Evolutionary conservation across 2,888 invertebrate species (phyloP).

Genomic region (Coleophora flavipennella): DNA sequence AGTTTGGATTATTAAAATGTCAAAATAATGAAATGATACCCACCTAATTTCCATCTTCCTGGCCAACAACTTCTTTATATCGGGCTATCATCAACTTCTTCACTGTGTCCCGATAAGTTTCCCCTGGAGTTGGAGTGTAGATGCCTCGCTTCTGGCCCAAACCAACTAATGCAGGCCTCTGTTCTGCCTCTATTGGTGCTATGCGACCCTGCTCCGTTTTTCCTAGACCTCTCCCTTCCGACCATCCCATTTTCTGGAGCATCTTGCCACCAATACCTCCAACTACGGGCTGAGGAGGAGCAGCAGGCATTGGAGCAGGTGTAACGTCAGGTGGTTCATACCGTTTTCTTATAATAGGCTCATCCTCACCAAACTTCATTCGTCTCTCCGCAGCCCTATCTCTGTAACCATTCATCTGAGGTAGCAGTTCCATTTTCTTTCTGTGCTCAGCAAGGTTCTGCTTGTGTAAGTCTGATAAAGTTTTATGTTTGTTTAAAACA

Average conservation of each 20-base stretch:
- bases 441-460: conserved; percentile 79
- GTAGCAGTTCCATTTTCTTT: conserved; percentile 49
- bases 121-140: conserved; percentile 84
- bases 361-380: conserved; percentile 92
- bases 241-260: conserved; percentile 99
- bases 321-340: conserved; percentile 41
- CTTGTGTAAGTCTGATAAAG: conserved; percentile 95
- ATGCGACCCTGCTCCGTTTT: conserved; percentile 93
- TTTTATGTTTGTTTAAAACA: conserved; percentile 90
- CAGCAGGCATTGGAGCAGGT: conserved; percentile 67
- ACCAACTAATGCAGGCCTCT: conserved; percentile 83
- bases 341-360: conserved; percentile 64
- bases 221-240: conserved; percentile 96
- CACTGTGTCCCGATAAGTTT: conserved; percentile 91
- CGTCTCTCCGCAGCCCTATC: conserved; percentile 97
- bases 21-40: conserved; percentile 24
- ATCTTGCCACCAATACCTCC: conserved; percentile 96
- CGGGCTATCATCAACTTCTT: conserved; percentile 92
- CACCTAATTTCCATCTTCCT: conserved; percentile 66
- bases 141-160: conserved; percentile 87
- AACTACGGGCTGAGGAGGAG: conserved; percentile 78
- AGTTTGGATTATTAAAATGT: conserved; percentile 19
- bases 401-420: conserved; percentile 76
- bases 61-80: conserved; percentile 85
- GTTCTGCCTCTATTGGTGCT: conserved; percentile 88